These are phyloP conservation scores for Ptilonorhynchus violaceus DNA, from an alignment of 2,113 vertebrate species.

Conservation along the genomic window DNA sequence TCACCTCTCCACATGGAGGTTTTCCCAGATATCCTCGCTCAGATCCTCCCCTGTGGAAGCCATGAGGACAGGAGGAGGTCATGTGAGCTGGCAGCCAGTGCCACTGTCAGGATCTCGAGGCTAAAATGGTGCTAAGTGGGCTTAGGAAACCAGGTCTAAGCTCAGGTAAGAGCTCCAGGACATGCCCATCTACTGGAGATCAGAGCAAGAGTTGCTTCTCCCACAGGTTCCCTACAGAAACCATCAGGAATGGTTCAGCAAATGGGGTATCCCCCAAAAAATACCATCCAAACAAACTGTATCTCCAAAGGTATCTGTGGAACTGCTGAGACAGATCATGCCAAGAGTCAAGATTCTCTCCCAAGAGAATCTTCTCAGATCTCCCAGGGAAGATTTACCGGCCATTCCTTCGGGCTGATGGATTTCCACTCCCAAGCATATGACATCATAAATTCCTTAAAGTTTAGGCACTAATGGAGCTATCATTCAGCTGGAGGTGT, in stretches of 20 bases:
- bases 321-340: not conserved
- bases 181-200: not conserved
- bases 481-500: not conserved
- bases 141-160: not conserved
- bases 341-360: not conserved
- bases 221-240: not conserved
- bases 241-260: not conserved
- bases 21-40: not conserved
- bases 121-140: not conserved
- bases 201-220: not conserved
- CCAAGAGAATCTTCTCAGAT: not conserved
- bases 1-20: not conserved
- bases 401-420: not conserved
- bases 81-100: not conserved
- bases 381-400: rapidly evolving
- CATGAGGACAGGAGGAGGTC: not conserved
- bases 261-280: too few species aligned
- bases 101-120: not conserved
- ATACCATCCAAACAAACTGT: not conserved
- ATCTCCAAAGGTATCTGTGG: not conserved
- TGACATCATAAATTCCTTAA: not conserved
- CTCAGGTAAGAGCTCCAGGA: not conserved
- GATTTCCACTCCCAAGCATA: not conserved
- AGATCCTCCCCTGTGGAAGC: not conserved
- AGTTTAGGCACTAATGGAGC: not conserved